phyloP scores from a whole-genome alignment of 2,888 invertebrate species.

The Torymus texanus region DNA sequence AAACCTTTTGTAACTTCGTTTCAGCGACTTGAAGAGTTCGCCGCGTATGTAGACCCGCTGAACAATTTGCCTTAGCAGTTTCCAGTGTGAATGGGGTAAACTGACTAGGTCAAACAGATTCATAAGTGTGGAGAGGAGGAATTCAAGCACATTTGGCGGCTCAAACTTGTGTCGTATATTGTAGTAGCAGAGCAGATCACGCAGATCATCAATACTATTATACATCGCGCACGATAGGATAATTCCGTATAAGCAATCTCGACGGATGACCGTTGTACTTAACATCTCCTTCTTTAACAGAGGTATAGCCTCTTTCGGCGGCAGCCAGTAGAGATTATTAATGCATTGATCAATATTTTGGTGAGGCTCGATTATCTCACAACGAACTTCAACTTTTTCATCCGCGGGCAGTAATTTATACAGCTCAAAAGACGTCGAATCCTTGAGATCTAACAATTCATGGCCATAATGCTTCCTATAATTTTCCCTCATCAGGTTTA shows the following conservation, averaged over 20 bases:
- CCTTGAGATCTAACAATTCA: neutral
- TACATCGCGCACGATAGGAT: slow-evolving; percentile 68
- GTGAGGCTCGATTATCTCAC: too few relatives aligned
- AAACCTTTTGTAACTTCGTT: neutral
- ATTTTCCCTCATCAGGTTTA: slow-evolving; percentile 54
- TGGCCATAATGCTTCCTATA: slow-evolving; percentile 60
- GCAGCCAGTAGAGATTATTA: too few relatives aligned
- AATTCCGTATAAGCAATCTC: slow-evolving; percentile 53
- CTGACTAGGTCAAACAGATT: slow-evolving; percentile 56
- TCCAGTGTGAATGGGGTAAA: slow-evolving; percentile 64
- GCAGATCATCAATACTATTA: slow-evolving; percentile 63
- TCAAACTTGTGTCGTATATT: slow-evolving; percentile 69
- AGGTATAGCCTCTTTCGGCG: too few relatives aligned
- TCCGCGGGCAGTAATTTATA: too few relatives aligned
- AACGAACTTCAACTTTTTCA: too few relatives aligned
- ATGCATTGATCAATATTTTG: too few relatives aligned
- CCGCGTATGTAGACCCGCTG: slow-evolving; percentile 53
- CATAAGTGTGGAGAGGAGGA: neutral
- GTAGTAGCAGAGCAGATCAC: slow-evolving; percentile 64
- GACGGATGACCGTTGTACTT: too few relatives aligned
- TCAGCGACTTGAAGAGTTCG: neutral
- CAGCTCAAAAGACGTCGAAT: too few relatives aligned
- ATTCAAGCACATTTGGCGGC: neutral
- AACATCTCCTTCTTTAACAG: too few relatives aligned
- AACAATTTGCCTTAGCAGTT: slow-evolving; percentile 64